These are phyloP conservation scores for Perca schrenkii DNA, from an alignment of 2,113 vertebrate species.

Conservation along the genomic window DNA sequence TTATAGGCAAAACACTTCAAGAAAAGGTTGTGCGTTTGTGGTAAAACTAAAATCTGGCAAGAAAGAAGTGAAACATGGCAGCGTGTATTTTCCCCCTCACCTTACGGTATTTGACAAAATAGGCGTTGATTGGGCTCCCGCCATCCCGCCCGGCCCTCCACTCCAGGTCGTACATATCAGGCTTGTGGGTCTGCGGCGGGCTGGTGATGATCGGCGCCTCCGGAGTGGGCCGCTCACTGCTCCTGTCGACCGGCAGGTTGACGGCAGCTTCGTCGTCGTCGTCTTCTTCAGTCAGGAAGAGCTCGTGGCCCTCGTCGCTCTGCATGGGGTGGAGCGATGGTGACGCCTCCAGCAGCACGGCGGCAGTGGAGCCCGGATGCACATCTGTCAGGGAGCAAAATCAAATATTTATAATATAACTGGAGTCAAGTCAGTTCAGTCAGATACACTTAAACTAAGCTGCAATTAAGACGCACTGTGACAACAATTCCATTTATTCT, in stretches of 20 bases:
- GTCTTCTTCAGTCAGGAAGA: constrained; percentile 61
- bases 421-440: constrained; percentile 6
- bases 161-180: constrained; percentile 90
- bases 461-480: not conserved
- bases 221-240: constrained; percentile 76
- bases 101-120: constrained; percentile 98
- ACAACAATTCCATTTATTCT: not conserved
- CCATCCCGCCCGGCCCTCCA: constrained; percentile 93
- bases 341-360: constrained; percentile 33
- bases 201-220: constrained; percentile 98
- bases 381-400: constrained; percentile 73
- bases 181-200: constrained; percentile 92
- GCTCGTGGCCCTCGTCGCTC: constrained; percentile 80
- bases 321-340: constrained; percentile 78
- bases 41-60: not conserved
- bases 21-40: not conserved
- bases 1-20: not conserved
- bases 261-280: not conserved
- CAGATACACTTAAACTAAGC: not conserved
- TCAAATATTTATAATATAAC: not conserved
- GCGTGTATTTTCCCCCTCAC: constrained; percentile 74
- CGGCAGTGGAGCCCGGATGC: constrained; percentile 57
- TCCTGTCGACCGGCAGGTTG: constrained; percentile 58
- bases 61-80: not conserved
- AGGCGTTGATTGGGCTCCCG: constrained; percentile 91